These are phyloP conservation scores for Coenonympha arcania DNA, from an alignment of 2,888 invertebrate genomes.

Conservation along the genomic window DNA sequence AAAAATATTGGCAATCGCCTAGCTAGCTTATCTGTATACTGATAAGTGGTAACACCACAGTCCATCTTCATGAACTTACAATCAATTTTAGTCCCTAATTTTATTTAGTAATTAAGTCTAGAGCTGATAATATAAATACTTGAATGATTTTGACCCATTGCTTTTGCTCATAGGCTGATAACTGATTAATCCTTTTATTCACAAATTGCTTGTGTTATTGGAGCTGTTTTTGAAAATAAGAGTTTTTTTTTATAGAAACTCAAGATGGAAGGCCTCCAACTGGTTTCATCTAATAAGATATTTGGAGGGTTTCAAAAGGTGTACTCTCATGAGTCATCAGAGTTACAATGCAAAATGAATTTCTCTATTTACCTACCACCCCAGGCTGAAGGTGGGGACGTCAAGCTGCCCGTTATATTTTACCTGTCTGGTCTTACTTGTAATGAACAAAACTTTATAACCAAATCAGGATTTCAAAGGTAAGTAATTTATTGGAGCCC, in stretches of 20 bases:
- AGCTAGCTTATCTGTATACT: too few species aligned
- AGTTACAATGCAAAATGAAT: constrained; percentile 91
- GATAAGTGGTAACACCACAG: too few species aligned
- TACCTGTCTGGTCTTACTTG: constrained; percentile 95
- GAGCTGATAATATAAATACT: too few species aligned
- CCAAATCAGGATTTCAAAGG: constrained; percentile 95
- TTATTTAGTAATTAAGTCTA: too few species aligned
- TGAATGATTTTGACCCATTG: too few species aligned
- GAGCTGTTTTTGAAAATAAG: too few species aligned
- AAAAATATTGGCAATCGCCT: too few species aligned
- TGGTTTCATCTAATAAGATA: constrained; percentile 79
- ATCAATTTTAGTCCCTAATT: too few species aligned
- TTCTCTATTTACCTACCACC: constrained; percentile 94
- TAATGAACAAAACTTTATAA: constrained; percentile 95
- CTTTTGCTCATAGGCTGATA: too few species aligned
- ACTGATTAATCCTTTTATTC: too few species aligned
- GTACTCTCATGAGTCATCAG: constrained; percentile 84
- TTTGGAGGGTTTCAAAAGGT: constrained; percentile 92
- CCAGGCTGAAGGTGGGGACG: constrained; percentile 76
- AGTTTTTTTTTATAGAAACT: constrained; percentile 5
- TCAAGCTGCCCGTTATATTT: constrained; percentile 86
- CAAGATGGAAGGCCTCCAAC: constrained; percentile 70
- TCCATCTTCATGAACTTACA: too few species aligned
- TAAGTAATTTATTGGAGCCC: constrained; percentile 35
- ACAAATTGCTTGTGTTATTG: too few species aligned